Percentiles rank a stretch among this genome's conserved stretches.
Conservation (phyloP, 2,797 vertebrate species). For the Siniperca obscura region DNA sequence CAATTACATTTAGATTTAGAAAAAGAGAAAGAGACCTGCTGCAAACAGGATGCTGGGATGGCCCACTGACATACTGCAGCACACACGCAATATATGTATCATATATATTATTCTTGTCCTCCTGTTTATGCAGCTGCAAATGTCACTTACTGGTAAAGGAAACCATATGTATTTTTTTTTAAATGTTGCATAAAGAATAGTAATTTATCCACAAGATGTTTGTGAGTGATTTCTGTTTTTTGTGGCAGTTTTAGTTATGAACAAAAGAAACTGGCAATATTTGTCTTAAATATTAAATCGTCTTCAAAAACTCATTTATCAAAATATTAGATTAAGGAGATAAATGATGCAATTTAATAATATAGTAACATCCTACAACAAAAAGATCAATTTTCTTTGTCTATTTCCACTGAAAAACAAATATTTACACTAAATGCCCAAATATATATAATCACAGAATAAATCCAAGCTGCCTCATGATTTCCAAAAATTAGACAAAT, state of each 20-base stretch:
- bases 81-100: conserved; percentile 4
- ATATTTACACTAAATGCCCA: not conserved
- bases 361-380: not conserved
- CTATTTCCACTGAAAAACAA: not conserved
- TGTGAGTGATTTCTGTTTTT: not conserved
- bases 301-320: not conserved
- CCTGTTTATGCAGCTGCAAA: conserved; percentile 26
- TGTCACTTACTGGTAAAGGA: not conserved
- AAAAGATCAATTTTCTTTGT: not conserved
- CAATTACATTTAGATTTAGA: conserved; percentile 13
- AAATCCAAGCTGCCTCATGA: not conserved
- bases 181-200: conserved; percentile 11
- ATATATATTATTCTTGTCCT: not conserved
- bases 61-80: conserved; percentile 32
- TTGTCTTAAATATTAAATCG: not conserved
- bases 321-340: not conserved
- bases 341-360: not conserved
- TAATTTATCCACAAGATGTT: conserved; percentile 23
- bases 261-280: not conserved
- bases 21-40: conserved; percentile 31
- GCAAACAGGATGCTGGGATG: conserved; percentile 11
- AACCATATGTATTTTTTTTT: not conserved
- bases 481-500: not conserved
- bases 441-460: not conserved
- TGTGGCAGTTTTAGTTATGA: conserved; percentile 8